Evolutionary conservation across 1,140 invertebrate species (phyloP), one percentile per base, ranked within the genome.

Genomic region (Plodia interpunctella): DNA sequence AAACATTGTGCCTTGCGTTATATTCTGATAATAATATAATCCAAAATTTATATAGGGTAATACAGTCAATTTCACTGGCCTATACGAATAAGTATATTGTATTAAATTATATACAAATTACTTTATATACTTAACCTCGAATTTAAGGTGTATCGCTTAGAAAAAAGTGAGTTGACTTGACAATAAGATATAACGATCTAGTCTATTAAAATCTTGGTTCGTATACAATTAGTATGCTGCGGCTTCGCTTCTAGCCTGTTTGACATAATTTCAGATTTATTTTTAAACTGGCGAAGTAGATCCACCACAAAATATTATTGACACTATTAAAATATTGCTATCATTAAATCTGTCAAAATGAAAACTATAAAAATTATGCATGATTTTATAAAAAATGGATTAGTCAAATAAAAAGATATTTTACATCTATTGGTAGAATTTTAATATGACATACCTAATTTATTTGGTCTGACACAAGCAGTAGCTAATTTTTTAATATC

Each of bases 1-100:
- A 68, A 78, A 82, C 72, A 71, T 78, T 80, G 83, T 88, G 86
- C 86, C 85, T 87, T 88, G 82, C 66, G 78, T 85, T 85, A 68
- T 83, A 85, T 80, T 80, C 70, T 77, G 74, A 65, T 74, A 61
- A 56, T 72, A 60, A 62, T 67, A 74, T 72, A 60, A 80, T 72
- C 66, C 70, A 74, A 76, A 78, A 72, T 74, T 64, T 81, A 70
- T 67, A 63, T 79, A 85, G 76, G 78, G 78, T 82, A 86, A 80
- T 63, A 70, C 80, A 78, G 85, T 88, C 85, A 88, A 88, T 88
- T 87, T 80, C 73, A 78, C 76, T 76, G 79, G 80, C 78, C 69
- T 85, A 74, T 78, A 78, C 57, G 62, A 73, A 59, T 83, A 74
- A 72, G 65, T 76, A 57, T 78, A 80, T 6, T 76, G 57, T 78